Evolutionary conservation across 1,140 invertebrate genomes (phyloP).

Genomic region (Batillaria attramentaria): DNA sequence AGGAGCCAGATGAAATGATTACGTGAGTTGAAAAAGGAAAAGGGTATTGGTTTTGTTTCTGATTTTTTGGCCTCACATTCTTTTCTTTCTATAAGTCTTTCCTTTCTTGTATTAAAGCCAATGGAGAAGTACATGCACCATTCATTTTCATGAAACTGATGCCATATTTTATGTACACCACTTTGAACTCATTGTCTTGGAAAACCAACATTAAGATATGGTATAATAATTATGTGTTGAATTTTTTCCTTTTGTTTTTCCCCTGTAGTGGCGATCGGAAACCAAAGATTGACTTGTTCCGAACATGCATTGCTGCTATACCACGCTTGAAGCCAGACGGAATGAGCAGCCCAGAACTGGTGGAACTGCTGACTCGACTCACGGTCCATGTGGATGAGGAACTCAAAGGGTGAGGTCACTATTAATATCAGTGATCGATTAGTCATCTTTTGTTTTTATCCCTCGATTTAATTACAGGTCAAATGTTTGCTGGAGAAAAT

Average conservation of each 20-base stretch:
- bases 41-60: not conserved
- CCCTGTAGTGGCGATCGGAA: slow-evolving; percentile 88
- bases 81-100: not conserved
- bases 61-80: too few relatives aligned
- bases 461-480: too few relatives aligned
- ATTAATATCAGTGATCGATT: too few relatives aligned
- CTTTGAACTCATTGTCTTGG: too few relatives aligned
- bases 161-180: not conserved
- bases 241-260: not conserved
- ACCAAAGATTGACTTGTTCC: slow-evolving; percentile 96
- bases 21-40: slow-evolving; percentile 78
- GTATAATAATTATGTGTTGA: not conserved
- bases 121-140: not conserved
- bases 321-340: slow-evolving; percentile 97
- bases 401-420: slow-evolving; percentile 70
- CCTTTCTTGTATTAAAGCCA: not conserved
- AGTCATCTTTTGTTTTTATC: too few relatives aligned
- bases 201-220: too few relatives aligned
- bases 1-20: slow-evolving; percentile 96
- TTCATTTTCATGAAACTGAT: not conserved
- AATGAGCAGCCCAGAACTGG: slow-evolving; percentile 93
- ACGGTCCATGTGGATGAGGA: slow-evolving; percentile 85
- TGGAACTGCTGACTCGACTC: slow-evolving; percentile 91
- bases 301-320: slow-evolving; percentile 98
- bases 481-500: too few relatives aligned